A percentile compares a stretch with the other conserved stretches of the same genome.
These are phyloP conservation scores for Cyaniris semiargus DNA, from an alignment of 2,888 invertebrate species.

Conservation along the genomic window DNA sequence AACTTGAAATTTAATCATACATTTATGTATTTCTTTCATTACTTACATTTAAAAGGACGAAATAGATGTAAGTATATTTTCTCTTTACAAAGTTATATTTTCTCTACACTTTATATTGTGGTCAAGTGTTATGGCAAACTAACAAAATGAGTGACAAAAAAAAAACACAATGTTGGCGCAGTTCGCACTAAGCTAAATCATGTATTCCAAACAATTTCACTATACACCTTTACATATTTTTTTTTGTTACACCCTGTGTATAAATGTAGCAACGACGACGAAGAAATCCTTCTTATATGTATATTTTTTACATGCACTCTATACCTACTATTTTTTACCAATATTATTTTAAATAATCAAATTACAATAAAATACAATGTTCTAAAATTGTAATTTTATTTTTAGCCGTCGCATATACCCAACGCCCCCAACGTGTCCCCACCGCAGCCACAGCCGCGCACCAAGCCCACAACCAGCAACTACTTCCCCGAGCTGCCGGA, in stretches of 20 bases:
- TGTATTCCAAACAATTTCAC: too few species aligned
- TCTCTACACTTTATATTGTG: background rate
- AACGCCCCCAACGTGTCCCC: slow-evolving; percentile 79
- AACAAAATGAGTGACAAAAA: too few species aligned
- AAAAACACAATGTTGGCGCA: too few species aligned
- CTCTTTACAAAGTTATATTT: background rate
- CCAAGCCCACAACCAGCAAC: slow-evolving; percentile 67
- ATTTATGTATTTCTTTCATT: slow-evolving; percentile 1
- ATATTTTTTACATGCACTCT: background rate
- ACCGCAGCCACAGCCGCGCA: slow-evolving; percentile 88
- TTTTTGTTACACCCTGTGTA: too few species aligned
- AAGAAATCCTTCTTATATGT: too few species aligned
- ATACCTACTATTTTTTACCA: too few species aligned
- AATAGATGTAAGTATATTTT: background rate
- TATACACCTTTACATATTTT: too few species aligned
- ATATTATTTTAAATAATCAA: too few species aligned
- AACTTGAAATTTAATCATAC: background rate
- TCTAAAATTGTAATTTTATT: slow-evolving; percentile 21
- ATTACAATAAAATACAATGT: too few species aligned
- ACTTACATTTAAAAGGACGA: background rate
- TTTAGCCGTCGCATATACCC: slow-evolving; percentile 67
- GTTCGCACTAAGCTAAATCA: too few species aligned
- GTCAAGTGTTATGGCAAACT: background rate
- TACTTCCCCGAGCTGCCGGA: slow-evolving; percentile 86
- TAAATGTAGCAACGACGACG: too few species aligned